These are phyloP conservation scores for Rhagophthalmus giganteus DNA, from an alignment of 2,888 invertebrate species.

Conservation along the genomic window DNA sequence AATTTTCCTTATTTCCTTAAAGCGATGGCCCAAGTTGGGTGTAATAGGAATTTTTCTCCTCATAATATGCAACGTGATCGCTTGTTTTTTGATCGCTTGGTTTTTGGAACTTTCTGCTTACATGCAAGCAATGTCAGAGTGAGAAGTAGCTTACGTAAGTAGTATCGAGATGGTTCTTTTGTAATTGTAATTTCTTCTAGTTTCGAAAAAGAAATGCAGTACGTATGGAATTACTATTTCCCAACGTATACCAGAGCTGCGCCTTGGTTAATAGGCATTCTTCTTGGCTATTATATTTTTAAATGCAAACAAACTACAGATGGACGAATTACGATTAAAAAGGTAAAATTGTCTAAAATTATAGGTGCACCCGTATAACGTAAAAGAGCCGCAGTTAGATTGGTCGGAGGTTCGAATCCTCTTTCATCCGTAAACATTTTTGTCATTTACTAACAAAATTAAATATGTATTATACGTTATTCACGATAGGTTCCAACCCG, in stretches of 20 bases:
- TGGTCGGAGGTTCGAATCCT: no score
- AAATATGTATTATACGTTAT: background rate
- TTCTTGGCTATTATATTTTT: slow-evolving; percentile 25
- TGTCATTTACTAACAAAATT: no score
- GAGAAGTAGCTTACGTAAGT: background rate
- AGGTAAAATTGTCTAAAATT: background rate
- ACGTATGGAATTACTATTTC: slow-evolving; percentile 14
- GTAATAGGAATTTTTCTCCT: background rate
- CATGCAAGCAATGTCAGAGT: background rate
- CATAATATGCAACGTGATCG: background rate
- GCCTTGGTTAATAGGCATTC: slow-evolving; percentile 33
- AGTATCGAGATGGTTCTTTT: background rate
- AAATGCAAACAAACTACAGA: background rate
- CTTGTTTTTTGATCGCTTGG: slow-evolving; percentile 5
- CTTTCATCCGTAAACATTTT: no score
- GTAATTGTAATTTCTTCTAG: background rate
- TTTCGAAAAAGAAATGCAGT: background rate
- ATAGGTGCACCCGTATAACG: no score
- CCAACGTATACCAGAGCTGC: slow-evolving; percentile 29
- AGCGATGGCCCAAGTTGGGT: slow-evolving; percentile 49
- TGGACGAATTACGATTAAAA: background rate
- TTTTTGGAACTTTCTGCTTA: background rate
- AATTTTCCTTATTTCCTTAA: slow-evolving; percentile 52
- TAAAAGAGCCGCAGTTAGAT: no score
- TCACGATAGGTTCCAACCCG: no score